Conservation (phyloP, 2,888 invertebrate genomes). For the Tachina grossa region DNA sequence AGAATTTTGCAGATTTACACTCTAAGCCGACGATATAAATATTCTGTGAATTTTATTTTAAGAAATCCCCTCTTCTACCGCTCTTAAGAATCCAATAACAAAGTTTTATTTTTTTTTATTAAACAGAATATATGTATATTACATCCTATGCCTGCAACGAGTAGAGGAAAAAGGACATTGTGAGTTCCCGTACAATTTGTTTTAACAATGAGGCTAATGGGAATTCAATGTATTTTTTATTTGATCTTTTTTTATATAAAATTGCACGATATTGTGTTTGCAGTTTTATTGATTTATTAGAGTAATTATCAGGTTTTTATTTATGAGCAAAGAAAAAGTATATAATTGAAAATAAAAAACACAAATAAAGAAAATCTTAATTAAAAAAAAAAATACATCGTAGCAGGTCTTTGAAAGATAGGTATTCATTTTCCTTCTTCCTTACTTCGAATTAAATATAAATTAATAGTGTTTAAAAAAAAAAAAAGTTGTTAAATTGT, state of each 20-base stretch:
- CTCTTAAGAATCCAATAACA: no score
- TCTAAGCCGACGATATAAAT: no score
- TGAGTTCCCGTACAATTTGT: slow-evolving; percentile 29
- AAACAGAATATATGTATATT: not conserved
- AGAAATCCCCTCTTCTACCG: no score
- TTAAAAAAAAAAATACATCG: not conserved
- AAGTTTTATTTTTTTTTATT: no score
- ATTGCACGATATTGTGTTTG: slow-evolving; percentile 29
- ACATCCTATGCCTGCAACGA: not conserved
- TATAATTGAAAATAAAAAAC: not conserved
- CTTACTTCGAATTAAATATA: no score
- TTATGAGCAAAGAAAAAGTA: not conserved
- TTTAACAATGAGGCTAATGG: slow-evolving; percentile 57
- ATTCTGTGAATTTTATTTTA: no score
- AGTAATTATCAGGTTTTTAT: slow-evolving; percentile 27
- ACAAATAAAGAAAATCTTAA: not conserved
- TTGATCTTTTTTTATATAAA: slow-evolving; percentile 11
- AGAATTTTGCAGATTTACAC: no score
- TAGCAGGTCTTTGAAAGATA: no score
- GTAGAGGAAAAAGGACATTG: not conserved
- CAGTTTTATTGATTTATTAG: slow-evolving; percentile 45
- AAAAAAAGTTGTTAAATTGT: no score
- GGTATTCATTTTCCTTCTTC: no score
- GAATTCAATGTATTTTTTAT: slow-evolving; percentile 46
- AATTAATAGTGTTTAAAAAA: no score